A percentile compares a stretch with the other conserved stretches of the same genome.
Evolutionary conservation across 1,140 invertebrate genomes (phyloP).

Genomic region (Leguminivora glycinivorella): DNA sequence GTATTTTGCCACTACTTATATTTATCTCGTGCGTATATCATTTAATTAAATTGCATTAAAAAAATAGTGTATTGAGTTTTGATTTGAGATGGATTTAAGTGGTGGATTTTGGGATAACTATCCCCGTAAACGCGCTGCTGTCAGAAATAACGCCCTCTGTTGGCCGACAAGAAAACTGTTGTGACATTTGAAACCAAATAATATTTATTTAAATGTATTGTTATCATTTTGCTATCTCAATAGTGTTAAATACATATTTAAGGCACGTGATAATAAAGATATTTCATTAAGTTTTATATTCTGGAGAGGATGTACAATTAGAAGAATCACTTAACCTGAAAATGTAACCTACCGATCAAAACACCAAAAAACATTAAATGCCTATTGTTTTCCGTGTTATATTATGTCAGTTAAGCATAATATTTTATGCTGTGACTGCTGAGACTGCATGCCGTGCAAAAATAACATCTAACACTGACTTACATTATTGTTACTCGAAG

Average conservation of each 20-base stretch:
- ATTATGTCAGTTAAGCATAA: slow-evolving; percentile 8
- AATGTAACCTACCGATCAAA: slow-evolving; percentile 22
- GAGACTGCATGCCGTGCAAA: background rate
- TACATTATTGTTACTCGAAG: slow-evolving; percentile 62
- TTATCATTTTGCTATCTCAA: slow-evolving; percentile 38
- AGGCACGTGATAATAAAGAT: background rate
- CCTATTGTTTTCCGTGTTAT: background rate
- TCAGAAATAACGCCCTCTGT: slow-evolving; percentile 33
- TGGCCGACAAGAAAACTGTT: slow-evolving; percentile 21
- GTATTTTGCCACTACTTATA: too few species aligned
- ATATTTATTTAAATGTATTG: slow-evolving; percentile 35
- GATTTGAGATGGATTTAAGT: too few species aligned
- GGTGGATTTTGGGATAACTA: background rate
- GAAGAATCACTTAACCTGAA: slow-evolving; percentile 16
- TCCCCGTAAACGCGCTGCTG: slow-evolving; percentile 35
- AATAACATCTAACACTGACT: slow-evolving; percentile 38
- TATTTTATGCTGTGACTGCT: slow-evolving; percentile 2
- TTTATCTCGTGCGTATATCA: too few species aligned
- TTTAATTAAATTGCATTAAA: too few species aligned
- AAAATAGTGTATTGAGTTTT: too few species aligned
- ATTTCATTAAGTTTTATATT: background rate
- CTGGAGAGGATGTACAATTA: background rate
- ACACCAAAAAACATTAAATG: slow-evolving; percentile 14
- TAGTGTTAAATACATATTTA: slow-evolving; percentile 26
- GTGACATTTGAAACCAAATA: slow-evolving; percentile 42